phyloP scores from a whole-genome alignment of 1,140 invertebrate species.

The Parapsyche elsis region DNA sequence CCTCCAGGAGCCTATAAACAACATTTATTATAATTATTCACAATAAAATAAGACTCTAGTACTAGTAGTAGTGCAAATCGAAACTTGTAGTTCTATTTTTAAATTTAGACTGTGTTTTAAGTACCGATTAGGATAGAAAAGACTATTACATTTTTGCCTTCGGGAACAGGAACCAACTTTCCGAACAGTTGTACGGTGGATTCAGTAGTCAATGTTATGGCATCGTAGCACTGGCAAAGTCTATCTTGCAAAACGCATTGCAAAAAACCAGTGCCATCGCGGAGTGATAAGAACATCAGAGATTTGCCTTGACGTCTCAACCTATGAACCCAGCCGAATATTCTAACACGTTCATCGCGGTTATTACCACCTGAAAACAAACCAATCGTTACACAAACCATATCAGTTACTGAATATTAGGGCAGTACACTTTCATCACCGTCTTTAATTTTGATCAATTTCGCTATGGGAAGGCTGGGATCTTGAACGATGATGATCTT shows the following conservation, averaged over 20 bases:
- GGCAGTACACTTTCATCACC: slow-evolving; percentile 59
- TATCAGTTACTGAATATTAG: too few relatives aligned
- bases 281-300: slow-evolving; percentile 92
- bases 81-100: too few relatives aligned
- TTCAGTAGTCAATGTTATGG: slow-evolving; percentile 90
- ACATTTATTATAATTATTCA: slow-evolving; percentile 7
- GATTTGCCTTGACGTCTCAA: slow-evolving; percentile 92
- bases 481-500: slow-evolving; percentile 86
- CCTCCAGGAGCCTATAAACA: slow-evolving; percentile 87
- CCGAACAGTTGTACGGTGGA: slow-evolving; percentile 90
- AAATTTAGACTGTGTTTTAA: too few relatives aligned
- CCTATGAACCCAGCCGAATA: slow-evolving; percentile 96
- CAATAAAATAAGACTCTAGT: too few relatives aligned
- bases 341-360: slow-evolving; percentile 81
- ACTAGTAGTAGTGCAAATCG: too few relatives aligned
- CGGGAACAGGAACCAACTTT: slow-evolving; percentile 82
- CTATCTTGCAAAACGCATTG: slow-evolving; percentile 91
- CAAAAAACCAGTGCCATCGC: slow-evolving; percentile 96
- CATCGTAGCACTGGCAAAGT: slow-evolving; percentile 95
- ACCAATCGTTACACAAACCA: too few relatives aligned
- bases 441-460: slow-evolving; percentile 82
- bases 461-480: slow-evolving; percentile 77
- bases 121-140: too few relatives aligned
- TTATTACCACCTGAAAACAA: slow-evolving; percentile 65
- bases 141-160: slow-evolving; percentile 90